Conservation (phyloP, 2,888 invertebrate genomes). For the Clunio marinus region DNA sequence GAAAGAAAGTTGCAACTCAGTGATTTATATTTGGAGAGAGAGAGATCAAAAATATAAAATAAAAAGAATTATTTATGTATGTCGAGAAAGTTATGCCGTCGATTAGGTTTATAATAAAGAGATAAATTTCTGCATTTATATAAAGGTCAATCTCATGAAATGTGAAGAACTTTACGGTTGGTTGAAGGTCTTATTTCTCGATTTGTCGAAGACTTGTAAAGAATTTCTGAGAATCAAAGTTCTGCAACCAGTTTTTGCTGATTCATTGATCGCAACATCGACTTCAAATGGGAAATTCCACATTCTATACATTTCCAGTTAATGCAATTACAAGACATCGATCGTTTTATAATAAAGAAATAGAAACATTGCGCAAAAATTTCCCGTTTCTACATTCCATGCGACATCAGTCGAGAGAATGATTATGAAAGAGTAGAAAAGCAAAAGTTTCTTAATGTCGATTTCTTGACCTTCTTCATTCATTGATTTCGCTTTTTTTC, state of each 20-base stretch:
- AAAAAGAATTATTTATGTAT: neutral
- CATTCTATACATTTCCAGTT: neutral
- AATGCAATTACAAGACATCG: neutral
- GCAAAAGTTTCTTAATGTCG: conserved; percentile 11
- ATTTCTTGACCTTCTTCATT: neutral
- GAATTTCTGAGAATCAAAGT: neutral
- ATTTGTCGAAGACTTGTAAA: neutral
- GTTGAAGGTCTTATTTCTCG: too few relatives aligned
- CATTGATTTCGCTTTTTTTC: conserved; percentile 13
- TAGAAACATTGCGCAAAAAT: neutral
- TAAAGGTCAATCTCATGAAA: neutral
- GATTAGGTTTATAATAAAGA: neutral
- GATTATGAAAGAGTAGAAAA: conserved; percentile 11
- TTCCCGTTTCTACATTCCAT: neutral
- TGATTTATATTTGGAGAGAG: too few relatives aligned
- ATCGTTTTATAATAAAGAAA: too few relatives aligned
- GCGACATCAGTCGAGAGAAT: neutral
- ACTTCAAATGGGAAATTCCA: neutral
- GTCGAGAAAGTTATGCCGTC: conserved; percentile 7
- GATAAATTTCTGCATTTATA: neutral
- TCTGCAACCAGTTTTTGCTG: neutral
- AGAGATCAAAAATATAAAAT: neutral
- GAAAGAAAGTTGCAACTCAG: neutral
- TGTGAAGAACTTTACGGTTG: neutral
- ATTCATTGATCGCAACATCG: neutral